Evolutionary conservation across 2,888 invertebrate species (phyloP).

Genomic region (Trissolcus japonicus): DNA sequence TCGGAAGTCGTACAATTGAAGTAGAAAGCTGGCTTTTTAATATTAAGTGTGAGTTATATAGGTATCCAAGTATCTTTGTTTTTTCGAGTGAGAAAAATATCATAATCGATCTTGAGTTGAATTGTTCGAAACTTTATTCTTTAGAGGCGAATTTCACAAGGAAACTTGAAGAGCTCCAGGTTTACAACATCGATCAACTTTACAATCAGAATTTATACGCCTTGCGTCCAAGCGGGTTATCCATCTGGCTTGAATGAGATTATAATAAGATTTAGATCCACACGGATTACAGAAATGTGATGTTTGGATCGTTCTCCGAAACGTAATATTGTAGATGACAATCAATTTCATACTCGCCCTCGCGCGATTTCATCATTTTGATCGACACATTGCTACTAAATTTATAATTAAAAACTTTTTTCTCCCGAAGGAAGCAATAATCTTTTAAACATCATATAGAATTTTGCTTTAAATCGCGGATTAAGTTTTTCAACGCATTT

Average conservation of each 20-base stretch:
- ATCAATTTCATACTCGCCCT: slow-evolving; percentile 39
- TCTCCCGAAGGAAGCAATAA: no score
- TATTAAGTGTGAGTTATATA: slow-evolving; percentile 26
- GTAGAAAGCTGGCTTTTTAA: slow-evolving; percentile 8
- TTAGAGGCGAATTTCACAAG: slow-evolving; percentile 41
- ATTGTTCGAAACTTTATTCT: slow-evolving; percentile 50
- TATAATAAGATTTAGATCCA: slow-evolving; percentile 58
- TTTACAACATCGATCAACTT: slow-evolving; percentile 58
- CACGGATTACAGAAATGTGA: slow-evolving; percentile 47
- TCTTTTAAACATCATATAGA: no score
- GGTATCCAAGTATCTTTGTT: slow-evolving; percentile 8
- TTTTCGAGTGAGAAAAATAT: slow-evolving; percentile 31
- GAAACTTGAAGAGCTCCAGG: slow-evolving; percentile 49
- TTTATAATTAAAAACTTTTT: no score
- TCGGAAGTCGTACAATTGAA: no score
- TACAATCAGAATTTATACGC: slow-evolving; percentile 59
- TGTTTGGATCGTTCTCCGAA: slow-evolving; percentile 51
- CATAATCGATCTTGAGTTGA: slow-evolving; percentile 52
- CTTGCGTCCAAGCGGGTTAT: slow-evolving; percentile 58
- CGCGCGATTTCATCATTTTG: slow-evolving; percentile 19
- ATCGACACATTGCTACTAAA: slow-evolving; percentile 2
- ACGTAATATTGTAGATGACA: slow-evolving; percentile 44
- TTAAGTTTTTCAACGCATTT: no score
- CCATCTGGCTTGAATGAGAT: slow-evolving; percentile 58
- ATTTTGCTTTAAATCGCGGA: no score